Evolutionary conservation across 2,888 invertebrate genomes (phyloP).

Genomic region (Troglohyphantes excavatus): DNA sequence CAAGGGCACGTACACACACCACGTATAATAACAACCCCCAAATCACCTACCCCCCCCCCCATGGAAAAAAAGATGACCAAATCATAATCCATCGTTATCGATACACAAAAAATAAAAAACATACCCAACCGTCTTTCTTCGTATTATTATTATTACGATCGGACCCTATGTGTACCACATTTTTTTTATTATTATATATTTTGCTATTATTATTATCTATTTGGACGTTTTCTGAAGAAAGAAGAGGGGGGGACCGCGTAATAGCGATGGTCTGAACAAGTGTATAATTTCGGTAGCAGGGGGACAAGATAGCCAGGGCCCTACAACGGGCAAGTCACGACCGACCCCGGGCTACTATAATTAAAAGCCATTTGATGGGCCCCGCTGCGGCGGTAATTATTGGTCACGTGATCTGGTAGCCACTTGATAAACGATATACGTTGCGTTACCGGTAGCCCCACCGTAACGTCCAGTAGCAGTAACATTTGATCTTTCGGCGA

Average conservation of each 20-base stretch:
- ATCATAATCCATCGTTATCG: conserved; percentile 58
- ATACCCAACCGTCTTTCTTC: conserved; percentile 3
- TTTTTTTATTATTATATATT: conserved; percentile 28
- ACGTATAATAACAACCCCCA: conserved; percentile 25
- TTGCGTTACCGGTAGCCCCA: conserved; percentile 72
- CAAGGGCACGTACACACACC: conserved; percentile 46
- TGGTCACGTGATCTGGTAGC: conserved; percentile 66
- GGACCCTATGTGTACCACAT: conserved; percentile 38
- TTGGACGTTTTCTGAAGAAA: conserved; percentile 28
- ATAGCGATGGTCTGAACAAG: conserved; percentile 48
- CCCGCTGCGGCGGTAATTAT: conserved; percentile 71
- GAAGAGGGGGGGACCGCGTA: conserved; percentile 49
- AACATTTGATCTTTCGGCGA: conserved; percentile 64
- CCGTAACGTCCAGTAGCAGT: conserved; percentile 74
- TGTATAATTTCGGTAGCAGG: conserved; percentile 64
- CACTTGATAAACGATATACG: conserved; percentile 74
- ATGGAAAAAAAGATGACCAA: conserved; percentile 41
- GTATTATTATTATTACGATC: conserved; percentile 73
- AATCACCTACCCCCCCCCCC: neutral
- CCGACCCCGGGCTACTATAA: conserved; percentile 63
- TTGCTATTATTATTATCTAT: conserved; percentile 68
- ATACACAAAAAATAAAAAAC: conserved; percentile 20
- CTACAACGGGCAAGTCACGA: conserved; percentile 75
- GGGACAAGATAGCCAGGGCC: conserved; percentile 29
- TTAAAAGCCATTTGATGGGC: conserved; percentile 69